These are phyloP conservation scores for Phymatocera aterrima DNA, from an alignment of 2,888 invertebrate species.

Conservation along the genomic window DNA sequence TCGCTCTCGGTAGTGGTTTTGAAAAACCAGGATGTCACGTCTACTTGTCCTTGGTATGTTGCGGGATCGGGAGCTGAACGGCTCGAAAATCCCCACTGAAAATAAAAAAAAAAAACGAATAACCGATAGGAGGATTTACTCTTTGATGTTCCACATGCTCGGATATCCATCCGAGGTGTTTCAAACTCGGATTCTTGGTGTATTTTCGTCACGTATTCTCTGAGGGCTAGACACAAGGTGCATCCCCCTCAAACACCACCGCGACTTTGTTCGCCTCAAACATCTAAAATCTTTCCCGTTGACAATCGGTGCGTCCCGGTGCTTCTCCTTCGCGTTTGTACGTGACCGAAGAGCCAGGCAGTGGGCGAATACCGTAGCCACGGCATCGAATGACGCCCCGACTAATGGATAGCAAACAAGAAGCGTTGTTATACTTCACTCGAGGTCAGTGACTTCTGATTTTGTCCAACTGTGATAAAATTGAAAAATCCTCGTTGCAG, in stretches of 20 bases:
- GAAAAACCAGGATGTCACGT: neutral
- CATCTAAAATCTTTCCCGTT: conserved; percentile 32
- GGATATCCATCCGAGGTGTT: conserved; percentile 41
- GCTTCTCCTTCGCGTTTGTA: neutral
- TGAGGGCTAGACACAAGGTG: conserved; percentile 28
- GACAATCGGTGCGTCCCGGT: conserved; percentile 33
- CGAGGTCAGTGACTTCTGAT: conserved; percentile 23
- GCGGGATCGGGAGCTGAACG: conserved; percentile 34
- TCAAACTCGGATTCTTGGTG: conserved; percentile 26
- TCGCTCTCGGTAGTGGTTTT: neutral
- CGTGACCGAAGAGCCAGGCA: conserved; percentile 47
- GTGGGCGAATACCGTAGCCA: neutral
- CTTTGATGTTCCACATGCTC: conserved; percentile 40
- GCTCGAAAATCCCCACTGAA: conserved; percentile 29
- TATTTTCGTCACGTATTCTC: conserved; percentile 28
- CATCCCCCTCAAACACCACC: conserved; percentile 18
- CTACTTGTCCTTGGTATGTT: conserved; percentile 38
- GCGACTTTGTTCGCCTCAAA: conserved; percentile 32
- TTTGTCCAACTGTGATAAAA: conserved; percentile 13
- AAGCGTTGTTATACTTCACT: conserved; percentile 48
- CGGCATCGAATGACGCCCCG: conserved; percentile 51
- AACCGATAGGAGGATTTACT: conserved; percentile 41
- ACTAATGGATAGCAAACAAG: conserved; percentile 60
- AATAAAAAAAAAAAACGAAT: conserved; percentile 22
- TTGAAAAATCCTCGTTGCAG: neutral